phyloP scores from a whole-genome alignment of 2,113 vertebrate species.

The Naja naja region DNA sequence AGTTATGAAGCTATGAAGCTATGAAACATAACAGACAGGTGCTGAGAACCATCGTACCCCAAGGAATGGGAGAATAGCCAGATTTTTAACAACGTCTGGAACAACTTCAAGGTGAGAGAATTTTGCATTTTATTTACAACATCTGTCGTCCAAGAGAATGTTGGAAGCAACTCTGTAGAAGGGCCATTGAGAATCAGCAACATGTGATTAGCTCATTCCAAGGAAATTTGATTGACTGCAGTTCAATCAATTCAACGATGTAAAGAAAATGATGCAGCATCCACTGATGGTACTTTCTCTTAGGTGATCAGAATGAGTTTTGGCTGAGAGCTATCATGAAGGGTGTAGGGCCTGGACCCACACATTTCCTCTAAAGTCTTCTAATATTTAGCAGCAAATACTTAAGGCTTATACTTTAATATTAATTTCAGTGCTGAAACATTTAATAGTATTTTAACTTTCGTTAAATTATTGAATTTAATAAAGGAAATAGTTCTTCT shows the following conservation, averaged over 20 bases:
- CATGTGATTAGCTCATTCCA: background rate
- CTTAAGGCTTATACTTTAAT: background rate
- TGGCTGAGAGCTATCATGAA: background rate
- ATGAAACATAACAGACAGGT: background rate
- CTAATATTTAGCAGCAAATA: background rate
- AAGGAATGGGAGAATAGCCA: background rate
- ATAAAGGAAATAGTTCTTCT: background rate
- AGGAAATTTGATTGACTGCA: background rate
- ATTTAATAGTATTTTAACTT: background rate
- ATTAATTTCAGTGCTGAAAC: background rate
- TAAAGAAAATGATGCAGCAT: background rate
- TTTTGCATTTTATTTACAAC: background rate
- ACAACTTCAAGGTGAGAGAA: background rate
- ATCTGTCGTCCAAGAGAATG: background rate
- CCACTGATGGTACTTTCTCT: background rate
- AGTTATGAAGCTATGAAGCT: too few relatives aligned
- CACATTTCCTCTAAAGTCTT: background rate
- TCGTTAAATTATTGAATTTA: background rate
- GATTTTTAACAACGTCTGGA: background rate
- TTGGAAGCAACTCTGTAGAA: background rate
- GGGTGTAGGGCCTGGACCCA: background rate
- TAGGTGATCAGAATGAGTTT: background rate
- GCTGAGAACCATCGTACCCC: background rate
- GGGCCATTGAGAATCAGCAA: background rate
- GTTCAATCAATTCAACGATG: background rate